Percentiles rank a stretch among this genome's conserved stretches.
These are phyloP conservation scores for Drosophila lacteicornis DNA, from an alignment of 1,140 invertebrate species.

Conservation along the genomic window DNA sequence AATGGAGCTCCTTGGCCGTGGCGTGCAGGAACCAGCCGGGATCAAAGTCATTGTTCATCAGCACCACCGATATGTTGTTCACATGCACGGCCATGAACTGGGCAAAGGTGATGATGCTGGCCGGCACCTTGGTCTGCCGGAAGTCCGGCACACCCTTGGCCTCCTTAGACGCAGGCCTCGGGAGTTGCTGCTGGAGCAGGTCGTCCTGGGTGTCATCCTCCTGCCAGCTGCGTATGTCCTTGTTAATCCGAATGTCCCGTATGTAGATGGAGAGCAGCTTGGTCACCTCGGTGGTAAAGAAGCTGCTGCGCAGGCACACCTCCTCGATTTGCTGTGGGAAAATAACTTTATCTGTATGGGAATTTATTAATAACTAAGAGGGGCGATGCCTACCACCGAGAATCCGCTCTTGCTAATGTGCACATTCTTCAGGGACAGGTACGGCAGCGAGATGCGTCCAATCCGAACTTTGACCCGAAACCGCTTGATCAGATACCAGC, in stretches of 20 bases:
- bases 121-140: constrained; percentile 90
- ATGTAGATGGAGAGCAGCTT: constrained; percentile 94
- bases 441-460: constrained; percentile 88
- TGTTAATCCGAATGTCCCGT: constrained; percentile 93
- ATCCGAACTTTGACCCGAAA: constrained; percentile 89
- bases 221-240: constrained; percentile 88
- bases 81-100: constrained; percentile 96
- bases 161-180: constrained; percentile 43
- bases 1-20: constrained; percentile 90
- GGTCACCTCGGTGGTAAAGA: constrained; percentile 94
- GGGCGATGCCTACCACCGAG: constrained; percentile 86
- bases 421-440: constrained; percentile 88
- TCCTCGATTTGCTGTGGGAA: constrained; percentile 92
- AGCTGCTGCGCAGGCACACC: constrained; percentile 94
- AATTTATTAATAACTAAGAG: not conserved
- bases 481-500: constrained; percentile 88
- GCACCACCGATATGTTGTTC: constrained; percentile 91
- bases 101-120: constrained; percentile 92
- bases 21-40: constrained; percentile 91
- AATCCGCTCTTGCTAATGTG: constrained; percentile 89
- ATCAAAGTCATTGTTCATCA: constrained; percentile 87
- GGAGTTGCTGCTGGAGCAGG: constrained; percentile 68
- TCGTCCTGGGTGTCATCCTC: constrained; percentile 50
- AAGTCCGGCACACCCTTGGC: constrained; percentile 87
- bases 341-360: constrained; percentile 42